phyloP scores from a whole-genome alignment of 1,140 invertebrate genomes.

The Lanistes nyassanus region DNA sequence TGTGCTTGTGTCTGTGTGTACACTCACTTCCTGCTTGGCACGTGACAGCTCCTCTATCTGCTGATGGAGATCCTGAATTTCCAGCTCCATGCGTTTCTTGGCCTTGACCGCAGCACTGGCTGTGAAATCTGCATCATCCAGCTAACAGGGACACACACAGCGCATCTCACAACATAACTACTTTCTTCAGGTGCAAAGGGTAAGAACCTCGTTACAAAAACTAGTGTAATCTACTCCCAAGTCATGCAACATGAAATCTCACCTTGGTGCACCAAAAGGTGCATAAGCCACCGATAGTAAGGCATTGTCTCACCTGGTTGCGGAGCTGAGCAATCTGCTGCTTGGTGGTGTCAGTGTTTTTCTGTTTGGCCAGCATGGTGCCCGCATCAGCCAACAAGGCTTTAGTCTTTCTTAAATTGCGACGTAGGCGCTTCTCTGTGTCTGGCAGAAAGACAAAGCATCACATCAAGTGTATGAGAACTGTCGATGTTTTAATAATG shows the following conservation, averaged over 20 bases:
- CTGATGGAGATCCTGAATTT: slow-evolving; percentile 79
- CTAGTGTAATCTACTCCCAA: background rate
- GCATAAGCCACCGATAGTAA: background rate
- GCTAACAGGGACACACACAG: slow-evolving; percentile 65
- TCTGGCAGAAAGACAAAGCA: slow-evolving; percentile 39
- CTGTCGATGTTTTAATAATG: too few relatives aligned
- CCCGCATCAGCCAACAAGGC: slow-evolving; percentile 63
- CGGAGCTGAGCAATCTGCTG: slow-evolving; percentile 85
- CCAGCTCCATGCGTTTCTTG: slow-evolving; percentile 82
- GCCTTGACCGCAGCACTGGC: slow-evolving; percentile 85
- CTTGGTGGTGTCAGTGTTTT: slow-evolving; percentile 85
- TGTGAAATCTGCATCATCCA: slow-evolving; percentile 90
- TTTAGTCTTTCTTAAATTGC: slow-evolving; percentile 58
- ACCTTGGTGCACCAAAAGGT: too few relatives aligned
- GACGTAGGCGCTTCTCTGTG: slow-evolving; percentile 54
- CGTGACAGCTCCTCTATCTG: slow-evolving; percentile 83
- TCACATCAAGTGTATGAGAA: background rate
- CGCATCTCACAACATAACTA: background rate
- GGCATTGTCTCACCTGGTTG: slow-evolving; percentile 76
- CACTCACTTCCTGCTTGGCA: slow-evolving; percentile 75
- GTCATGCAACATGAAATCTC: too few relatives aligned
- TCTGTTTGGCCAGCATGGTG: slow-evolving; percentile 80
- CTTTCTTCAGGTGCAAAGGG: background rate
- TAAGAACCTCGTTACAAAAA: slow-evolving; percentile 5
- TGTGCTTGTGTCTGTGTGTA: too few relatives aligned